A percentile compares a stretch with the other conserved stretches of the same genome.
phyloP scores from a whole-genome alignment of 2,113 vertebrate species.

The Hylia prasina region DNA sequence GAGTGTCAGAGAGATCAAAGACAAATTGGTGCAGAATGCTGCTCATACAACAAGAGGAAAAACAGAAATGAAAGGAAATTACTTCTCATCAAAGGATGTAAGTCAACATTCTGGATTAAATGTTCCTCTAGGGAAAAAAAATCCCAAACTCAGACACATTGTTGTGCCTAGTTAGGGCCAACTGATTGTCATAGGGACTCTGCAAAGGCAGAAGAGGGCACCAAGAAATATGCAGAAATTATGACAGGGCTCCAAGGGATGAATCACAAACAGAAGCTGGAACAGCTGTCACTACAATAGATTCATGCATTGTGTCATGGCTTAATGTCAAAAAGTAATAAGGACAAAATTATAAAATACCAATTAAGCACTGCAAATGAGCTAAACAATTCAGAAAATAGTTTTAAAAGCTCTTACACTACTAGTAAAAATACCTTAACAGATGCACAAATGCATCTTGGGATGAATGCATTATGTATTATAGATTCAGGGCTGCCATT shows the following conservation, averaged over 20 bases:
- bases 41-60: not conserved
- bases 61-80: not conserved
- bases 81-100: not conserved
- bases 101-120: not conserved
- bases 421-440: slow-evolving; percentile 30
- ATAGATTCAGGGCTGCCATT: slow-evolving; percentile 12
- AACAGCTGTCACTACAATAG: not conserved
- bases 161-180: not conserved
- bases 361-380: slow-evolving; percentile 31
- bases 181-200: not conserved
- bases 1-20: not conserved
- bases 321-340: slow-evolving; percentile 5
- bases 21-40: not conserved
- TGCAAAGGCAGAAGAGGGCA: not conserved
- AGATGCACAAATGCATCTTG: slow-evolving; percentile 44
- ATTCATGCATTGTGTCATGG: not conserved
- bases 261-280: not conserved
- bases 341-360: slow-evolving; percentile 42
- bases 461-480: slow-evolving; percentile 5
- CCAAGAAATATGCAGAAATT: not conserved
- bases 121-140: not conserved
- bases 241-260: not conserved
- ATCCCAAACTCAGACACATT: not conserved
- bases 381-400: not conserved
- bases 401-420: not conserved